Evolutionary conservation across 2,888 invertebrate genomes (phyloP).

Genomic region (Zeuzera pyrina): DNA sequence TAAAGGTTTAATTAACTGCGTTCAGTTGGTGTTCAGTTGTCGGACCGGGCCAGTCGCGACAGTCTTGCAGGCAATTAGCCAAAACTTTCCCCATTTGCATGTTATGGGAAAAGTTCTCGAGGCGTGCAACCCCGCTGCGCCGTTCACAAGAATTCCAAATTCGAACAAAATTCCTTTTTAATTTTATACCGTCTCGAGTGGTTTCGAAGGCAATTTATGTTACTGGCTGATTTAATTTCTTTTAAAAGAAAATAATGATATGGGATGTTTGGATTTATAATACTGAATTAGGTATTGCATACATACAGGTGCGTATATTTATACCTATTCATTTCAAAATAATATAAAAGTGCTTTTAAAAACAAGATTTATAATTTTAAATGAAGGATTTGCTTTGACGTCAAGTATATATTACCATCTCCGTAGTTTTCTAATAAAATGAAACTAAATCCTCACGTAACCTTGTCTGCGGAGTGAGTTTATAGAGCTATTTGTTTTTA

Average conservation of each 20-base stretch:
- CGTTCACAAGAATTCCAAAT: constrained; percentile 29
- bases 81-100: constrained; percentile 63
- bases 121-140: constrained; percentile 24
- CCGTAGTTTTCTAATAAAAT: constrained; percentile 5
- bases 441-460: constrained; percentile 1
- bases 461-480: not conserved
- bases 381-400: no score
- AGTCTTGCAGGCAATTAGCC: constrained; percentile 43
- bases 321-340: no score
- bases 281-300: no score
- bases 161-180: constrained; percentile 48
- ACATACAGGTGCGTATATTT: no score
- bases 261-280: no score
- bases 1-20: constrained; percentile 38
- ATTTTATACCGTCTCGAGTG: constrained; percentile 26
- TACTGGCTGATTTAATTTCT: no score
- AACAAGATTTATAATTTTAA: no score
- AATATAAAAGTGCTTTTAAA: no score
- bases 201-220: no score
- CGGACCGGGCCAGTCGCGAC: constrained; percentile 25
- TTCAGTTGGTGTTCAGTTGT: constrained; percentile 15
- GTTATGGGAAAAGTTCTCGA: constrained; percentile 56
- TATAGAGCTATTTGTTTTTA: no score
- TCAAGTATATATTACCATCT: constrained; percentile 3
- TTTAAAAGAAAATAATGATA: no score